Conservation (phyloP, 2,888 invertebrate genomes). For the Acanthosepion esculentum region DNA sequence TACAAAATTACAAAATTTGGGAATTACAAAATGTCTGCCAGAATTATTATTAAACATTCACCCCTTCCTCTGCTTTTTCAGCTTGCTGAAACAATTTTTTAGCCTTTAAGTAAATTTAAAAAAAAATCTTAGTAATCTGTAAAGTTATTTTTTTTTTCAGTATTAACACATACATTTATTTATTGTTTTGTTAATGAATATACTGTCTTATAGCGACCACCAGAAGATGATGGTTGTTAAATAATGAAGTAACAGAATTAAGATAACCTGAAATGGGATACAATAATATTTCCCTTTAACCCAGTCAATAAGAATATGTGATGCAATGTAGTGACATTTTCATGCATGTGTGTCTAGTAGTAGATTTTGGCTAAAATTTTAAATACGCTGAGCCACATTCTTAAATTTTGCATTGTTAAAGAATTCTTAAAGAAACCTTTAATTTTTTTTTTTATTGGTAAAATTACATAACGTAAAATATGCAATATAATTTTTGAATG, state of each 20-base stretch:
- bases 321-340: no score
- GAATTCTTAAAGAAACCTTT: no score
- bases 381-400: no score
- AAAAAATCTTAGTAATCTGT: not conserved
- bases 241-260: not conserved
- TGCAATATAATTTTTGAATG: no score
- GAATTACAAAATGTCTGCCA: not conserved
- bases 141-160: not conserved
- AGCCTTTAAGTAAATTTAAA: not conserved
- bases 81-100: not conserved
- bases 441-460: no score
- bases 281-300: not conserved
- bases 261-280: conserved; percentile 2
- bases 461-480: no score
- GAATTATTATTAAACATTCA: not conserved
- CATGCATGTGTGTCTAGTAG: no score
- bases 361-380: no score
- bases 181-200: not conserved
- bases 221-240: not conserved
- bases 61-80: not conserved
- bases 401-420: no score
- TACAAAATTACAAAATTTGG: not conserved
- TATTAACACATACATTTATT: not conserved
- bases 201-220: not conserved
- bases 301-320: not conserved